Evolutionary conservation across 2,888 invertebrate species (phyloP).

Genomic region (Phyto melanocephala): DNA sequence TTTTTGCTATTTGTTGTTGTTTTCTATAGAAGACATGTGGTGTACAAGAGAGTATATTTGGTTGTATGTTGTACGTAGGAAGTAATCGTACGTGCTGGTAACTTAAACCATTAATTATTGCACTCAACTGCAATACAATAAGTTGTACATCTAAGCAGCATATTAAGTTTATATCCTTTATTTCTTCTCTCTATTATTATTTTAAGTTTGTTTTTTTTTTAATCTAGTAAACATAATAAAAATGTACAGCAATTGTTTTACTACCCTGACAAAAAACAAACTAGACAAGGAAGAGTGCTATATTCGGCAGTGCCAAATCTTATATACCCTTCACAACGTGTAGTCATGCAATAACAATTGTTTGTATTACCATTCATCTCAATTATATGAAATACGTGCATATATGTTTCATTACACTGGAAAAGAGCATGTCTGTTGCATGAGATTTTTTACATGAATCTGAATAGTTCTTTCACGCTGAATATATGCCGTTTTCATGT

Average conservation of each 20-base stretch:
- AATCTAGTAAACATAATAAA: not conserved
- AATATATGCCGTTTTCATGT: no score
- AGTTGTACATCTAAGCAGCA: conserved; percentile 48
- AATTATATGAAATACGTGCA: no score
- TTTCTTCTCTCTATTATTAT: not conserved
- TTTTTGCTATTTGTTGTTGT: not conserved
- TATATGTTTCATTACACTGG: no score
- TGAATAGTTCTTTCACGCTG: no score
- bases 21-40: not conserved
- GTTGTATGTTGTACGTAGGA: conserved; percentile 33
- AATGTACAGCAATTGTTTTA: not conserved
- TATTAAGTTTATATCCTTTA: conserved; percentile 35
- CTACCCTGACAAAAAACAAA: no score
- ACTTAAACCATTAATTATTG: conserved; percentile 61
- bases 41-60: conserved; percentile 16
- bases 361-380: no score
- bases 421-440: no score
- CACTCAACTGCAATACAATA: conserved; percentile 49
- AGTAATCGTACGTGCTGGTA: conserved; percentile 51
- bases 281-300: no score
- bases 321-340: no score
- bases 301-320: no score
- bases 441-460: no score
- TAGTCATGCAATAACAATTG: no score
- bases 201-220: conserved; percentile 10